phyloP scores from a whole-genome alignment of 2,797 vertebrate species.

The Streptopelia turtur region DNA sequence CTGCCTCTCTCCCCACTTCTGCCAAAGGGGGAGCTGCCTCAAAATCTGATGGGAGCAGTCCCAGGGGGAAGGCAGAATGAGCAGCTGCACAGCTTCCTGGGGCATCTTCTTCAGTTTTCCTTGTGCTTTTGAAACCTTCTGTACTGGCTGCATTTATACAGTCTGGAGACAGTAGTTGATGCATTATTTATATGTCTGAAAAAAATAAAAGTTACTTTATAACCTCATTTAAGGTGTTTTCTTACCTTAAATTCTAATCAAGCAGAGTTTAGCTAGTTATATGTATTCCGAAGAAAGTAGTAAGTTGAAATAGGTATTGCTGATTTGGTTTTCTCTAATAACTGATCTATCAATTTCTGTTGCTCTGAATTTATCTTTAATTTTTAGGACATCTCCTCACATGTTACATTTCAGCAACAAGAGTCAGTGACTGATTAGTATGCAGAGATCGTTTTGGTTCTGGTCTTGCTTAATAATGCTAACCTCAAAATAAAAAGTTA shows the following conservation, averaged over 20 bases:
- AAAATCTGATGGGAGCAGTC: rapidly evolving
- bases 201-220: neutral
- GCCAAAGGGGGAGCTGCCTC: neutral
- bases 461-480: neutral
- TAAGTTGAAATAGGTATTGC: neutral
- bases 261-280: neutral
- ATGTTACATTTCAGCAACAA: neutral
- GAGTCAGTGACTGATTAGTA: neutral
- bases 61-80: rapidly evolving
- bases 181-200: neutral
- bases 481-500: slow-evolving; percentile 56
- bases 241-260: slow-evolving; percentile 6
- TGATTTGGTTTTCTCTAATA: neutral
- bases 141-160: neutral
- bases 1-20: neutral
- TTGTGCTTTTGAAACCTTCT: neutral
- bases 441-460: neutral
- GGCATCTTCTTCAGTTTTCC: neutral
- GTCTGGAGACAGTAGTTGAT: neutral
- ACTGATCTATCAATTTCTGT: neutral
- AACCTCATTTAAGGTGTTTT: neutral
- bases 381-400: slow-evolving; percentile 4
- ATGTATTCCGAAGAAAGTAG: neutral
- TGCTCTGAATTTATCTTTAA: slow-evolving; percentile 1
- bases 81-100: rapidly evolving